Base-by-base conservation (phyloP, 1,140 invertebrate species). In the Mizuhopecten yessoensis region DNA sequence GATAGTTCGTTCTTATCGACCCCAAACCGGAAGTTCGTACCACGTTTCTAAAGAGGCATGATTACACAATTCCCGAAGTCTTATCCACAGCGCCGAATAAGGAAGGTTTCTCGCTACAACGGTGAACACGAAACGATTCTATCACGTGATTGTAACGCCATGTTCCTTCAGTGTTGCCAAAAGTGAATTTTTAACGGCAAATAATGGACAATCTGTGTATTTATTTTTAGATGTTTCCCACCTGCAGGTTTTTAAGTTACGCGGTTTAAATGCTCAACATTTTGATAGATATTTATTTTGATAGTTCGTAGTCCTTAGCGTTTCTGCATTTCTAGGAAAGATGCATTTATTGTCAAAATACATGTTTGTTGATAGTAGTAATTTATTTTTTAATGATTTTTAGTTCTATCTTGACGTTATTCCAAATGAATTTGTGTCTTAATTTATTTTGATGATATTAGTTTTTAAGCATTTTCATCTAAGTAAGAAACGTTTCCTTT, bases 331-430 rank as follows among this genome's bases (percentile, higher is more conserved):
- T 29, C 3, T 5, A 1, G 23, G 57, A 0, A 29, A n/a, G 17
- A 75, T 17, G 42, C 9, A 15, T 45, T 39, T 20, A 45, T 45
- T 45, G 0, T 45, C 17, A 45, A 13, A 13, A 29, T 29, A 17
- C n/a, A 75, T 0, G 57, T 75, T 75, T 75, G 9, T 75, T 17
- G 57, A 75, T 0, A 17, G 29, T 17, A 49, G 45, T 75, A 75
- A 75, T 75, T 75, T 75, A 75, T 75, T 75, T 75, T n/a, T n/a
- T n/a, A n/a, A n/a, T 75, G 57, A 75, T 75, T 3, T 57, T 9
- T 57, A n/a, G 57, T 75, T 17, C 57, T n/a, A n/a, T n/a, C n/a
- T n/a, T 75, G 23, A 75, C 5, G 1, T 0, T 75, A 7, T 75
- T 75, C 29, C 36, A 75, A 29, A 20, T 17, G 42, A 45, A 29